Base-by-base conservation (phyloP, 2,797 vertebrate species). In the Vespertilio murinus region DNA sequence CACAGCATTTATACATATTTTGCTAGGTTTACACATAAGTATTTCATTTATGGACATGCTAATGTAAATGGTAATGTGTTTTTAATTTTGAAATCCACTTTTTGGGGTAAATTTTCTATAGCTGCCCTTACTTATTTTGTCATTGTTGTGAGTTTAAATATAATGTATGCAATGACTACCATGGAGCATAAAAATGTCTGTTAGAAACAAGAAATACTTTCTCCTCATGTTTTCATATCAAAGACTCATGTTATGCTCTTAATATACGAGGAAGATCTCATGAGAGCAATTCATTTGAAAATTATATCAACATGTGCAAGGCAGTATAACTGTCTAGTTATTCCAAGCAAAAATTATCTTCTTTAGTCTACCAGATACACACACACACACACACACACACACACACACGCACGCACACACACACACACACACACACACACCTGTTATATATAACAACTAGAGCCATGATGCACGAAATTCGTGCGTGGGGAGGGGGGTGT, bases 121-220 rank as follows among this genome's bases (percentile, higher is more conserved):
- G 67, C 47, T 78, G 52, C 8, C 45, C 61, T 77, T 89, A 35
- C 20, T 65, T 33, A 79, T 47, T 94, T 88, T 45, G 23, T 56
- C 77, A 16, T 35, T 56, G 22, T 47, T 54, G 14, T 77, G 52
- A 80, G 10, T 54, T 2, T 70, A 83, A 83, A 71, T n/a, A 47
- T 54, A 40, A 56, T 40, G 6, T 84, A 84, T 73, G 45, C 11
- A 73, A 30, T 45, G 49, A 78, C 71, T 78, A 35, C 38, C 17
- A 56, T 23, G 22, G 33, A 52, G 33, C 35, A 45, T 77, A 77
- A 56, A 85, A 61, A 74, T 38, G 17, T 81, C 77, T 38, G 28
- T 61, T 88, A 78, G 38, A 89, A 92, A 73, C 30, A 59, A 80
- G 52, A 83, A 88, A 67, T 74, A 23, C 28, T 80, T 74, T 79